Conservation (phyloP, 2,888 invertebrate genomes). For the Pterobdella sp. region DNA sequence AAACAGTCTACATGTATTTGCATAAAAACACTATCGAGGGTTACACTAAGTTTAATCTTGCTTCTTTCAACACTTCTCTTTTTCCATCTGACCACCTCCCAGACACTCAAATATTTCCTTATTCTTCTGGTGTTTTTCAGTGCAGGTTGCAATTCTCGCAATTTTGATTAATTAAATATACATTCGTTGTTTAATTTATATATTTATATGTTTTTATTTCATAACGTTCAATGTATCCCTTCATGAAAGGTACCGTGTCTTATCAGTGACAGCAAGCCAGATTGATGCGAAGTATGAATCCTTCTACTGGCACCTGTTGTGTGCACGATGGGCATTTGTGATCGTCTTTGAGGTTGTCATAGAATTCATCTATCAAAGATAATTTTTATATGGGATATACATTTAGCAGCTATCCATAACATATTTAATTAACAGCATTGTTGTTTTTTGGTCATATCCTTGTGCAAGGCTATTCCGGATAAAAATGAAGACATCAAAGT, state of each 20-base stretch:
- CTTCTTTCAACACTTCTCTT: constrained; percentile 43
- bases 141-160: no score
- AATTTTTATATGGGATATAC: not conserved
- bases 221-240: no score
- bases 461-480: constrained; percentile 86
- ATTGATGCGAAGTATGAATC: constrained; percentile 57
- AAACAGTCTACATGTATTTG: constrained; percentile 67
- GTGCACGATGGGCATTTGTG: constrained; percentile 57
- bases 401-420: not conserved
- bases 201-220: not conserved
- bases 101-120: constrained; percentile 32
- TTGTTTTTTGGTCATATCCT: constrained; percentile 74
- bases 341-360: constrained; percentile 51
- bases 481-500: constrained; percentile 57
- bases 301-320: constrained; percentile 84
- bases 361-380: not conserved
- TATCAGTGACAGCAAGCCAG: constrained; percentile 58
- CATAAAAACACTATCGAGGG: constrained; percentile 39
- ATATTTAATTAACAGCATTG: constrained; percentile 58
- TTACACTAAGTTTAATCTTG: constrained; percentile 45
- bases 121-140: constrained; percentile 40
- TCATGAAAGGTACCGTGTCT: constrained; percentile 83
- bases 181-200: not conserved
- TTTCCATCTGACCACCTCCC: constrained; percentile 40
- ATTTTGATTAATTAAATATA: no score